Evolutionary conservation across 2,113 vertebrate genomes (phyloP).

Genomic region (Octodon degus): DNA sequence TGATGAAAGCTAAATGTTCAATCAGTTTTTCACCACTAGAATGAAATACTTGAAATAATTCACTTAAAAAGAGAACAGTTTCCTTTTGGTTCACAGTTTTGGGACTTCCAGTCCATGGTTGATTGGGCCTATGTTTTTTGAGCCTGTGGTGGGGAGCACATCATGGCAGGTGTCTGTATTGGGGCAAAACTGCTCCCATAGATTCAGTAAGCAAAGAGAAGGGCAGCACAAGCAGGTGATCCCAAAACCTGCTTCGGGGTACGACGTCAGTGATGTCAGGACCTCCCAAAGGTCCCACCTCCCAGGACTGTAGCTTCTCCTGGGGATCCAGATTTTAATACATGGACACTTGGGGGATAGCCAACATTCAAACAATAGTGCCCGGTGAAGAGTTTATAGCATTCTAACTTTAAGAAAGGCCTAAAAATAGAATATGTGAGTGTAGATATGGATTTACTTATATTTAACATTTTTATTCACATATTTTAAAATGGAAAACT

Average conservation of each 20-base stretch:
- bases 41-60: background rate
- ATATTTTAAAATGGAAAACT: background rate
- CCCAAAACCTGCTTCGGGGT: background rate
- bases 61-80: background rate
- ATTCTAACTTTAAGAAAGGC: background rate
- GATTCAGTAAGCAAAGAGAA: background rate
- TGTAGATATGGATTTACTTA: background rate
- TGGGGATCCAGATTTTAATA: background rate
- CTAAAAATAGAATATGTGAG: background rate
- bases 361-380: background rate
- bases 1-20: slow-evolving; percentile 5
- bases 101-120: background rate
- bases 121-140: background rate
- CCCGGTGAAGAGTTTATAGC: background rate
- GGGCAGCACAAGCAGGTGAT: background rate
- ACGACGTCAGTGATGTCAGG: background rate
- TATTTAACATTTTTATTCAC: background rate
- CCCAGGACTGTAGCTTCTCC: background rate
- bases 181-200: background rate
- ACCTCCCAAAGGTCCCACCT: background rate
- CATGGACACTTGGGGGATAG: background rate
- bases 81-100: background rate
- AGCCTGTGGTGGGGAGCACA: background rate
- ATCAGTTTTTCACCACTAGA: background rate
- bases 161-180: background rate